Percentiles rank a stretch among this genome's conserved stretches.
Evolutionary conservation across 2,888 invertebrate genomes (phyloP).

Genomic region (Melinaea menophilus): DNA sequence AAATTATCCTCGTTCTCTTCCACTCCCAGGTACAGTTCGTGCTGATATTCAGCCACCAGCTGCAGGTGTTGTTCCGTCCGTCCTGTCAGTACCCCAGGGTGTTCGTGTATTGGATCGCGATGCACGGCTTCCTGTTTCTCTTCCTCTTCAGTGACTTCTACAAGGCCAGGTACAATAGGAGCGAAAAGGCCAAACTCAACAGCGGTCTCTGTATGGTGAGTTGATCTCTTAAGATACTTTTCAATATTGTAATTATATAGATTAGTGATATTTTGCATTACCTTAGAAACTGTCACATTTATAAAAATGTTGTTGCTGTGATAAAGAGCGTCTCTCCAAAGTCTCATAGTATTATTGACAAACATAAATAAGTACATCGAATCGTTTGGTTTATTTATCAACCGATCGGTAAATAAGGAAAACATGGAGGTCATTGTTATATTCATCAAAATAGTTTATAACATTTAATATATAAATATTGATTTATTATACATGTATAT

Average conservation of each 20-base stretch:
- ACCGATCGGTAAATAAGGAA: too few species aligned
- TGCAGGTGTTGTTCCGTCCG: constrained; percentile 92
- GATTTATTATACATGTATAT: not conserved
- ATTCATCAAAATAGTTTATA: too few species aligned
- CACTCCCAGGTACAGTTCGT: constrained; percentile 90
- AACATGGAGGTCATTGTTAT: too few species aligned
- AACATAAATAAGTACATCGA: not conserved
- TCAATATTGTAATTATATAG: too few species aligned
- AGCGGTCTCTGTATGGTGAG: constrained; percentile 84
- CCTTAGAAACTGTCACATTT: not conserved
- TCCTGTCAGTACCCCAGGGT: constrained; percentile 95
- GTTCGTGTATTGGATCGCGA: constrained; percentile 96
- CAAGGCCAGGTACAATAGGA: constrained; percentile 85
- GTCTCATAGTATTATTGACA: not conserved
- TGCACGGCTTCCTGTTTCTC: constrained; percentile 95
- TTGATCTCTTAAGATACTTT: constrained; percentile 22
- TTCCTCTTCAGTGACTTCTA: constrained; percentile 97
- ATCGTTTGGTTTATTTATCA: too few species aligned
- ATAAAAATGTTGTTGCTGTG: too few species aligned
- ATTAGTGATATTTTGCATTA: too few species aligned
- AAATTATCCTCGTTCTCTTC: constrained; percentile 4
- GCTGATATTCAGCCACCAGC: constrained; percentile 93
- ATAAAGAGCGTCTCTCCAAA: too few species aligned
- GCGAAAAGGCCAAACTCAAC: constrained; percentile 46
- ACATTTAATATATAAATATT: not conserved